Evolutionary conservation across 2,888 invertebrate genomes (phyloP).

Genomic region (Leucoma salicis): DNA sequence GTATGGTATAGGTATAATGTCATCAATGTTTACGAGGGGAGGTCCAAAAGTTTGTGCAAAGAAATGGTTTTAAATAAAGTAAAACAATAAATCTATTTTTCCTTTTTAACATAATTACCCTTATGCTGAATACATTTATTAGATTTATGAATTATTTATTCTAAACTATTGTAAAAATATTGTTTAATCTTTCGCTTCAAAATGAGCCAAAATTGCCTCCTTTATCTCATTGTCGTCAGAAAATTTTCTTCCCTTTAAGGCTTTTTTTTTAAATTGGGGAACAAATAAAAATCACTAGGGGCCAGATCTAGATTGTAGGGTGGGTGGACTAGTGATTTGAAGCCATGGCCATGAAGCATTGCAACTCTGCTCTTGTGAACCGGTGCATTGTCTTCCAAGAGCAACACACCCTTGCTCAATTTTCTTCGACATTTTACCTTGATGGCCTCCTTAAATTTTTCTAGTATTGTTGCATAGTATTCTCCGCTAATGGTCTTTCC

Average conservation of each 20-base stretch:
- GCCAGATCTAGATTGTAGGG: neutral
- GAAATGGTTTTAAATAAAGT: neutral
- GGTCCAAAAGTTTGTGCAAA: constrained; percentile 1
- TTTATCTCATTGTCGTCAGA: constrained; percentile 2
- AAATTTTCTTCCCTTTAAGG: constrained; percentile 1
- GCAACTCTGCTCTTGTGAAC: constrained; percentile 4
- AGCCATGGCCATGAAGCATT: constrained; percentile 5
- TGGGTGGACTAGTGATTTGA: constrained; percentile 7
- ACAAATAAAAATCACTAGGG: neutral
- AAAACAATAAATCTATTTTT: neutral
- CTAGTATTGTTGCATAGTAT: constrained; percentile 1
- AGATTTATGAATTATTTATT: neutral
- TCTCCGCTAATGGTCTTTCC: neutral
- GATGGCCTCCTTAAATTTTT: neutral
- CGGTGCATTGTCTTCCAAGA: neutral
- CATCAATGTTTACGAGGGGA: constrained; percentile 1
- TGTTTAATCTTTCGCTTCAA: neutral
- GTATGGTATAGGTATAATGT: too few relatives aligned
- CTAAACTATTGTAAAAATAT: neutral
- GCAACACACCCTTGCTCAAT: constrained; percentile 1
- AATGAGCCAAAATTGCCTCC: neutral
- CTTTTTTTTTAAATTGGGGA: neutral
- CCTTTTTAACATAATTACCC: neutral
- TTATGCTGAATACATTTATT: neutral
- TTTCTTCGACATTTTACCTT: neutral